Evolutionary conservation across 2,797 vertebrate genomes (phyloP).

Genomic region (Coracias cyanogaster): DNA sequence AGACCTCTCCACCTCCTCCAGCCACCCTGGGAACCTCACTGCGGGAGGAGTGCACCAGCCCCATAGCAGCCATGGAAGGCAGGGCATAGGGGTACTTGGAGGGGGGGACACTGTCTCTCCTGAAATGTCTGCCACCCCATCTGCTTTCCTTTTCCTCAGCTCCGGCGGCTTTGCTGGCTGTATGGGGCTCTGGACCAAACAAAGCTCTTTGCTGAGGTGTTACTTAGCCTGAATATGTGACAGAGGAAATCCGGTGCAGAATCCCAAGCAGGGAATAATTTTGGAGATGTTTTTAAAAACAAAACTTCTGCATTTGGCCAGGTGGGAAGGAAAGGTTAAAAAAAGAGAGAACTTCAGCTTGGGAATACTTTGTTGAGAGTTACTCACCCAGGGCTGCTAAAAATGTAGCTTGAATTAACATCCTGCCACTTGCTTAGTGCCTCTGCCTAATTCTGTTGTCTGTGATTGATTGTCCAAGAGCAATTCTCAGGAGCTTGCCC

Average conservation of each 20-base stretch:
- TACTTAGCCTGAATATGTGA: neutral
- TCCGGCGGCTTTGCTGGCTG: neutral
- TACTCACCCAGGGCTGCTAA: neutral
- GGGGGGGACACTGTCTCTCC: neutral
- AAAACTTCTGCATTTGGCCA: neutral
- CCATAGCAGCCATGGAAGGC: neutral
- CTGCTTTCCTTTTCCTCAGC: neutral
- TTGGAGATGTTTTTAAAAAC: neutral
- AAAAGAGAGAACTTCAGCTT: neutral
- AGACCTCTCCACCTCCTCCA: neutral
- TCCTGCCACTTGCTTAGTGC: constrained; percentile 5
- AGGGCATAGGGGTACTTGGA: neutral
- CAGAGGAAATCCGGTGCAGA: neutral
- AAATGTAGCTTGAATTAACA: constrained; percentile 36
- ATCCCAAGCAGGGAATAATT: neutral
- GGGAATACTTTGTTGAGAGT: neutral
- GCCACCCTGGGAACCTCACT: neutral
- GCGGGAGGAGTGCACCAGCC: neutral
- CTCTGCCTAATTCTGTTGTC: constrained; percentile 40
- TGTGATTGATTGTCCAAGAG: constrained; percentile 15
- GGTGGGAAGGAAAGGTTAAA: neutral
- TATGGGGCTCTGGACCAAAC: neutral
- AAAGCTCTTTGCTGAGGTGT: neutral
- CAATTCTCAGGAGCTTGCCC: neutral
- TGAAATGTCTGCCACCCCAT: neutral